Evolutionary conservation across 2,888 invertebrate species (phyloP).

Genomic region (Parascotia fuliginaria): DNA sequence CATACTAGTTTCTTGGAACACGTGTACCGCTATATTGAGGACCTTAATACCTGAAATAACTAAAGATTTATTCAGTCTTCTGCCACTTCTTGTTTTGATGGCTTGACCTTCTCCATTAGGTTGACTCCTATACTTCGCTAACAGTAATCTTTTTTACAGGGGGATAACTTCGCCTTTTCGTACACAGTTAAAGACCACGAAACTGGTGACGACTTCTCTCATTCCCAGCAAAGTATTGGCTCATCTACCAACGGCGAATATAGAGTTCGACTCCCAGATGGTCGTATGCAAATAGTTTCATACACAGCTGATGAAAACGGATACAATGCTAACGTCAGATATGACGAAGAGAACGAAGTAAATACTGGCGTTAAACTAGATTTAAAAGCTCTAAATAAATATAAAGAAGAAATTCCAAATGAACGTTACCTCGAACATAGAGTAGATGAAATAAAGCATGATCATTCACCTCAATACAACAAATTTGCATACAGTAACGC

Average conservation of each 20-base stretch:
- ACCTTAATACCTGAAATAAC: too few relatives aligned
- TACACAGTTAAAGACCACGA: constrained; percentile 87
- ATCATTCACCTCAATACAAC: neutral
- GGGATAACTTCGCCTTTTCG: constrained; percentile 87
- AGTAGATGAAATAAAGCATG: neutral
- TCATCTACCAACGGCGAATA: constrained; percentile 89
- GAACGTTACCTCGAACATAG: neutral
- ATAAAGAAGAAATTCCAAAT: constrained; percentile 7
- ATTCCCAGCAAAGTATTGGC: constrained; percentile 87
- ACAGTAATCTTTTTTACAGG: too few relatives aligned
- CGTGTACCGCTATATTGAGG: too few relatives aligned
- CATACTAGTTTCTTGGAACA: too few relatives aligned
- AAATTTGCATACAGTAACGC: neutral
- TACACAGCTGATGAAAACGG: constrained; percentile 89
- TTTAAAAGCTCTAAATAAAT: constrained; percentile 30
- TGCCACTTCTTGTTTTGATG: too few relatives aligned
- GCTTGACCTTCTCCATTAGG: too few relatives aligned
- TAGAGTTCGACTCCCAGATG: constrained; percentile 88
- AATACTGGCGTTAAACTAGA: constrained; percentile 47
- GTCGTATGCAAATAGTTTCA: constrained; percentile 88
- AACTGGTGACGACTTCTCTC: constrained; percentile 89
- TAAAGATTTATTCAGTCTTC: too few relatives aligned
- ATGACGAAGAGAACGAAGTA: constrained; percentile 68
- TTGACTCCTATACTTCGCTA: too few relatives aligned
- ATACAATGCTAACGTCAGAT: constrained; percentile 88